These are phyloP conservation scores for Gnathonemus echidnorhynchus DNA, from an alignment of 2,113 vertebrate genomes.

Conservation along the genomic window DNA sequence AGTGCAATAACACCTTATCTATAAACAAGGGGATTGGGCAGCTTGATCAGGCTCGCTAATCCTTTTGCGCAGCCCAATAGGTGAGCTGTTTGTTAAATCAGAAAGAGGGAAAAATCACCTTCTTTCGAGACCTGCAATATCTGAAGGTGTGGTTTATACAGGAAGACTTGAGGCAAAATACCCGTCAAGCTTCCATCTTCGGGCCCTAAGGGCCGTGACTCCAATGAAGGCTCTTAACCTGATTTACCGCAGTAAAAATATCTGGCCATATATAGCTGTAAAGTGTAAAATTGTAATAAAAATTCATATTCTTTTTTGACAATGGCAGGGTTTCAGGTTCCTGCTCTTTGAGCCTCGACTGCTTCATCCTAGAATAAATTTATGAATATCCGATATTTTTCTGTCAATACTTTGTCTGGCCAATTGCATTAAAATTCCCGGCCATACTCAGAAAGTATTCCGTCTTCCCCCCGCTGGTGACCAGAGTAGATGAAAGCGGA, in stretches of 20 bases:
- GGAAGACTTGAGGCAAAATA: not conserved
- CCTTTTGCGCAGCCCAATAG: not conserved
- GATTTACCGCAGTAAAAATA: not conserved
- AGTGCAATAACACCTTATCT: not conserved
- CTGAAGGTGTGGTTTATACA: not conserved
- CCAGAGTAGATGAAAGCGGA: not conserved
- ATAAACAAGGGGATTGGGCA: not conserved
- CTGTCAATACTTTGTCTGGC: not conserved
- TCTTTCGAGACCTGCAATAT: not conserved
- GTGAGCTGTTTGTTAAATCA: not conserved
- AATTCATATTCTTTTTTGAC: not conserved
- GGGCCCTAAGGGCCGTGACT: not conserved
- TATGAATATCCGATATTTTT: not conserved
- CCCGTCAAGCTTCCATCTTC: not conserved
- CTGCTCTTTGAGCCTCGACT: not conserved
- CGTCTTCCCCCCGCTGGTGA: not conserved
- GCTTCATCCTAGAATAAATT: not conserved
- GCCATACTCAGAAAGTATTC: not conserved
- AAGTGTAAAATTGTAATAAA: not conserved
- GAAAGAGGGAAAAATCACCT: not conserved
- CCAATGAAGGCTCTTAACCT: not conserved
- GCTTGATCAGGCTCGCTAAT: not conserved
- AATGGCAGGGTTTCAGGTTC: not conserved
- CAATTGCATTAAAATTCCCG: not conserved
- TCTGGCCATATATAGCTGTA: not conserved